phyloP scores from a whole-genome alignment of 1,140 invertebrate species.

The Drosophila malerkotliana region DNA sequence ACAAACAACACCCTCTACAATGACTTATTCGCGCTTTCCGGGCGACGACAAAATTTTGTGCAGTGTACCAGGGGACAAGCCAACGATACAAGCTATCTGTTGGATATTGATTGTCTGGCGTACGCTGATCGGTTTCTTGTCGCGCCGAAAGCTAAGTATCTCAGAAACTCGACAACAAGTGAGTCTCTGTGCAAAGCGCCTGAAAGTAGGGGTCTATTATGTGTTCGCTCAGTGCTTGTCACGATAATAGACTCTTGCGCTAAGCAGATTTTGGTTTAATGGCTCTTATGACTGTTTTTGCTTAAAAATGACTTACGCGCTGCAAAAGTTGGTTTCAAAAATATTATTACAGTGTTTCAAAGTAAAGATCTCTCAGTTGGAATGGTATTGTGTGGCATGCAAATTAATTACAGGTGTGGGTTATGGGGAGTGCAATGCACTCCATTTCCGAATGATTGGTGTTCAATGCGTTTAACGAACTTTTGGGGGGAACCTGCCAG shows the following conservation, averaged over 20 bases:
- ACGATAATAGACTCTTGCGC: constrained; percentile 82
- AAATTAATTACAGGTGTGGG: constrained; percentile 24
- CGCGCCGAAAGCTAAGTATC: constrained; percentile 29
- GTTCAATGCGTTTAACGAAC: constrained; percentile 75
- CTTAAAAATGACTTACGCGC: constrained; percentile 71
- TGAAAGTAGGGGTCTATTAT: constrained; percentile 69
- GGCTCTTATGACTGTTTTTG: constrained; percentile 23
- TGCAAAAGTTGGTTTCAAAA: constrained; percentile 56
- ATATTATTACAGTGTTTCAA: constrained; percentile 58
- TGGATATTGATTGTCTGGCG: constrained; percentile 44
- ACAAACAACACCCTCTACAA: constrained; percentile 79
- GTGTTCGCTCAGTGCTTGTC: constrained; percentile 76
- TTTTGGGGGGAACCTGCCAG: constrained; percentile 33
- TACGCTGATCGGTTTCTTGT: constrained; percentile 60
- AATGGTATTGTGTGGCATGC: constrained; percentile 11
- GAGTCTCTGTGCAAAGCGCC: constrained; percentile 54
- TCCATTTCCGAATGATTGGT: constrained; percentile 30
- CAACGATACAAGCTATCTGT: constrained; percentile 51
- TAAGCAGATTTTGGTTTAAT: constrained; percentile 29
- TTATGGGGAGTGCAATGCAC: constrained; percentile 55
- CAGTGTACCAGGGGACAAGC: constrained; percentile 49
- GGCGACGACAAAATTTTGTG: constrained; percentile 40
- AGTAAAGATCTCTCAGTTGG: constrained; percentile 20
- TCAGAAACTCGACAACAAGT: constrained; percentile 32
- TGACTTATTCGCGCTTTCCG: constrained; percentile 1